Conservation (phyloP, 2,888 invertebrate species). For the Cephus runcator region DNA sequence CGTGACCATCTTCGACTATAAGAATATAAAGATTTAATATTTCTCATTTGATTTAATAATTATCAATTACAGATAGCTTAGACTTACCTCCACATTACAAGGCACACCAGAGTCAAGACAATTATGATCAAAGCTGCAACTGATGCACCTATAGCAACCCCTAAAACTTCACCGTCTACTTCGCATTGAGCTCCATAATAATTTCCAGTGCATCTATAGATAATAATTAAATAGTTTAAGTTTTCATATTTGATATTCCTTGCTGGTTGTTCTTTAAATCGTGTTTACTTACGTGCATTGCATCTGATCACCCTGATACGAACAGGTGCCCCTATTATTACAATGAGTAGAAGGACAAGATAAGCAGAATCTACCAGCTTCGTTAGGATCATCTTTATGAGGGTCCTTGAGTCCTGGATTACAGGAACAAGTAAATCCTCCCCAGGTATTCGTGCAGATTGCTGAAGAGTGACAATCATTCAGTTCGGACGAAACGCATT, state of each 20-base stretch:
- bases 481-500: constrained; percentile 82
- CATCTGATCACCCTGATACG: constrained; percentile 80
- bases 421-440: constrained; percentile 83
- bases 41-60: neutral
- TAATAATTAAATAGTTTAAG: neutral
- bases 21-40: constrained; percentile 19
- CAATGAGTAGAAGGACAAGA: constrained; percentile 83
- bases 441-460: constrained; percentile 84
- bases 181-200: constrained; percentile 91
- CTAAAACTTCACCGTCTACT: constrained; percentile 91
- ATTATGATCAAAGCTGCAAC: constrained; percentile 90
- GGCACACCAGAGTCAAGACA: constrained; percentile 83
- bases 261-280: neutral
- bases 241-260: neutral
- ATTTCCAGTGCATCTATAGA: constrained; percentile 80
- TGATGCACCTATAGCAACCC: constrained; percentile 90
- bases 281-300: constrained; percentile 75
- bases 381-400: constrained; percentile 73
- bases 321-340: constrained; percentile 87
- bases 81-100: constrained; percentile 89
- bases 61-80: neutral
- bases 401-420: constrained; percentile 81
- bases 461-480: constrained; percentile 88
- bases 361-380: constrained; percentile 81
- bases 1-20: constrained; percentile 88